Base-by-base conservation (phyloP, 1,140 invertebrate genomes). In the Vollenhovia emeryi region DNA sequence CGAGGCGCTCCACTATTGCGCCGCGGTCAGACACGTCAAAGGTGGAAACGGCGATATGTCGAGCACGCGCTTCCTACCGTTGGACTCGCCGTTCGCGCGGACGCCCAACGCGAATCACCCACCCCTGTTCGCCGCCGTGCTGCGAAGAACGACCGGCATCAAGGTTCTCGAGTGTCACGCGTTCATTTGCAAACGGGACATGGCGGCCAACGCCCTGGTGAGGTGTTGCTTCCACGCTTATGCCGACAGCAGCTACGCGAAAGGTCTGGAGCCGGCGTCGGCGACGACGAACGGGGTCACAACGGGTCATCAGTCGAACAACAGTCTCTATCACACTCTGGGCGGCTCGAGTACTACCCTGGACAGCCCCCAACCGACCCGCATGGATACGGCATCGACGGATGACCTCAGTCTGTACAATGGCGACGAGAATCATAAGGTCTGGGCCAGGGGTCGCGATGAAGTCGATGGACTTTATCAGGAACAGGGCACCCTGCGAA, bases 151-250 rank as follows among this genome's bases (percentile, higher is more conserved):
- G 3, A 98, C 98, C 9, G 99, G 99, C n/a, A 99, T 99, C 87
- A 99, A 99, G 95, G 98, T 99, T 18, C 96, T 99, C 13, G 99
- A 99, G 95, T 99, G 99, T 96, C 99, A 99, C 95, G 98, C 98
- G 36, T 99, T 99, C 94, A 98, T 99, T 90, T 99, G 99, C 95
- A 99, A 99, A 91, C 96, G 98, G 60, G 98, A 99, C 94, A 98
- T 98, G 93, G 98, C 98, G 7, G 98, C 98, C 48, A 99, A 99
- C 93, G 98, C 98, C 79, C 95, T 99, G 91, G 98, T 99, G 50
- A 95, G 98, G 86, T 99, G 98, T 94, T 99, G 98, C 95, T 99
- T 99, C 94, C 98, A 99, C 94, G 98, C 98, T 27, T 99, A 99
- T 94, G 98, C 98, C 0, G 98, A 99, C 94, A 98, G 98, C 86